phyloP scores from a whole-genome alignment of 1,140 invertebrate species.

The Atta texana region DNA sequence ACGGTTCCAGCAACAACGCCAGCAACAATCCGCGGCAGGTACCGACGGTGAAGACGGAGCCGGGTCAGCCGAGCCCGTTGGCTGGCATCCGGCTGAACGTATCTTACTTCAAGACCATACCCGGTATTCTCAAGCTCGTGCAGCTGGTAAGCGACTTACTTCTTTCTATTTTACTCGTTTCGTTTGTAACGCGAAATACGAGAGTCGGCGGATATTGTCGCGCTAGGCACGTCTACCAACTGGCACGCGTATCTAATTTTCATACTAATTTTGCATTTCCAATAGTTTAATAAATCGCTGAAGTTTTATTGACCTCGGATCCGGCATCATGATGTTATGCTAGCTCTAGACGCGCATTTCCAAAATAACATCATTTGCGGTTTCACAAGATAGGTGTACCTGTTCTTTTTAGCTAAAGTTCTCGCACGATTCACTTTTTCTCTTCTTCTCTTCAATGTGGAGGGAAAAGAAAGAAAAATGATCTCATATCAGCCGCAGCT shows the following conservation, averaged over 20 bases:
- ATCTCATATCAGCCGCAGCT: too few relatives aligned
- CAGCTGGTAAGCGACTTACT: slow-evolving; percentile 84
- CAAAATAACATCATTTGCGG: too few relatives aligned
- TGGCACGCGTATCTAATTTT: neutral
- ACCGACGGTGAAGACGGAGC: slow-evolving; percentile 79
- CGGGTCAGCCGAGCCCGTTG: slow-evolving; percentile 78
- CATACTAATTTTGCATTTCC: neutral
- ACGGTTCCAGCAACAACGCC: slow-evolving; percentile 79
- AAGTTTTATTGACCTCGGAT: neutral
- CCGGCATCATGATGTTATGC: too few relatives aligned
- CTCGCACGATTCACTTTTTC: too few relatives aligned
- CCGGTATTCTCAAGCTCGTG: slow-evolving; percentile 86
- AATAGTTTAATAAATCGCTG: neutral
- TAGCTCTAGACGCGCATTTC: too few relatives aligned
- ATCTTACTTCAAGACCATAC: slow-evolving; percentile 85
- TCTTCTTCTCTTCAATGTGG: too few relatives aligned
- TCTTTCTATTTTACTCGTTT: neutral
- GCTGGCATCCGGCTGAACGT: slow-evolving; percentile 84
- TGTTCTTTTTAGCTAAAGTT: too few relatives aligned
- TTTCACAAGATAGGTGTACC: too few relatives aligned
- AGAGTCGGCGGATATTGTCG: neutral
- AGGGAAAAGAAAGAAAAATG: too few relatives aligned
- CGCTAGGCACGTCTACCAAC: neutral
- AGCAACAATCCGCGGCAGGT: slow-evolving; percentile 77
- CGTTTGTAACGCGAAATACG: neutral